Conservation (phyloP, 2,113 vertebrate species). For the Antechinus stuartii region DNA sequence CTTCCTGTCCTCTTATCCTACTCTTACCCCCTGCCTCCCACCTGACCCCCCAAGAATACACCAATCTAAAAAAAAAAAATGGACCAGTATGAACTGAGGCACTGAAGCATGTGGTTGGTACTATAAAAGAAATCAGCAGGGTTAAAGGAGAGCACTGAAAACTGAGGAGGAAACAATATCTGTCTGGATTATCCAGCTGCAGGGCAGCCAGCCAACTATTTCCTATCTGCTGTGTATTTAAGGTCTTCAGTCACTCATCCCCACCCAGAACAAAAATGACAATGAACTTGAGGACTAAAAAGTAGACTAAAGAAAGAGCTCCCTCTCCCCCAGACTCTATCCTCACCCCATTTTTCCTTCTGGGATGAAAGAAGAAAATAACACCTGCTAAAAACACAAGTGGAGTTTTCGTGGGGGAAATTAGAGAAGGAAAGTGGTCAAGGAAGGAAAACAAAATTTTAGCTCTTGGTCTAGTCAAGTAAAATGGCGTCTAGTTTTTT, state of each 20-base stretch:
- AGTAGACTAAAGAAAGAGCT: conserved; percentile 27
- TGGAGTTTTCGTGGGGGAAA: not conserved
- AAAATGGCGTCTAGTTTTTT: not conserved
- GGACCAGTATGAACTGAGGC: not conserved
- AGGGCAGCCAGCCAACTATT: conserved; percentile 66
- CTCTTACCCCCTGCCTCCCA: not conserved
- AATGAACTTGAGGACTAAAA: conserved; percentile 62
- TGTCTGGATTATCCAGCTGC: conserved; percentile 79
- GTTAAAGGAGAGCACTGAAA: conserved; percentile 50
- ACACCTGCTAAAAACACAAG: conserved; percentile 55
- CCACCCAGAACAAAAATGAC: conserved; percentile 61
- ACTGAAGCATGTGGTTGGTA: conserved; percentile 46
- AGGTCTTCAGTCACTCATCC: conserved; percentile 36
- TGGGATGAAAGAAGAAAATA: conserved; percentile 65
- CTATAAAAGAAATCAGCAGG: conserved; percentile 42
- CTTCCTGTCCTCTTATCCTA: not conserved
- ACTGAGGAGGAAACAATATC: conserved; percentile 56
- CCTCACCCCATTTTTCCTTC: not conserved
- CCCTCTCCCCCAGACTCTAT: not conserved
- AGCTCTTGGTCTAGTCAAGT: conserved; percentile 6
- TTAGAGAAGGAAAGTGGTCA: not conserved
- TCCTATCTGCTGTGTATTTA: conserved; percentile 63
- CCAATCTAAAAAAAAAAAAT: not conserved
- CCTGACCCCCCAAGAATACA: not conserved
- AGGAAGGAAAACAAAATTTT: conserved; percentile 26